Conservation (phyloP, 2,113 vertebrate species). For the Pterocles orientalis region DNA sequence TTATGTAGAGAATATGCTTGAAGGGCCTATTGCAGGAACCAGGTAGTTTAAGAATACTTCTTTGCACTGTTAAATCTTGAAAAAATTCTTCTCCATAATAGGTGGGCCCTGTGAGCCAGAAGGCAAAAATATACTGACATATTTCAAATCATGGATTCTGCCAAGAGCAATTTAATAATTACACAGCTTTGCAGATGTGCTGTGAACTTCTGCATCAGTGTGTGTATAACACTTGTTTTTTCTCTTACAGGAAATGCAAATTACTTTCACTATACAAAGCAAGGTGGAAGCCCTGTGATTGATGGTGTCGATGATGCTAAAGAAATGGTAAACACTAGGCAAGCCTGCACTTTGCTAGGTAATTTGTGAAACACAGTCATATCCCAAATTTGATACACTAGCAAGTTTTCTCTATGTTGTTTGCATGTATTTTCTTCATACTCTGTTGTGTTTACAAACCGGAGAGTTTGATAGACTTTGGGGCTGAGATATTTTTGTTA, state of each 20-base stretch:
- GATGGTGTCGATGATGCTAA: slow-evolving; percentile 91
- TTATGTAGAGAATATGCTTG: background rate
- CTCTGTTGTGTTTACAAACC: background rate
- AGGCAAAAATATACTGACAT: background rate
- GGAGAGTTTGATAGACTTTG: background rate
- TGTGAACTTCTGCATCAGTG: background rate
- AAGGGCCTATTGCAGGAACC: background rate
- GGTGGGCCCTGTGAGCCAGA: background rate
- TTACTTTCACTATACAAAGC: slow-evolving; percentile 90
- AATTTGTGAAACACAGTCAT: slow-evolving; percentile 33
- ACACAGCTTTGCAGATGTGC: background rate
- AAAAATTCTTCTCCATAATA: background rate
- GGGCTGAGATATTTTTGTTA: background rate
- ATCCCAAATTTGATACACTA: background rate
- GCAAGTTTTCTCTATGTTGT: background rate
- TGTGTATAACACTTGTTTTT: background rate
- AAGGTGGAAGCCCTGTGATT: slow-evolving; percentile 91
- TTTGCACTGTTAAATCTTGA: background rate
- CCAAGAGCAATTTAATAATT: background rate
- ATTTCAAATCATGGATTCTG: background rate
- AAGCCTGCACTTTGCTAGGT: slow-evolving; percentile 93
- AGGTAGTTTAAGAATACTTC: background rate
- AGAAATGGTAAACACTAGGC: slow-evolving; percentile 88
- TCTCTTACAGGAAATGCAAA: slow-evolving; percentile 81
- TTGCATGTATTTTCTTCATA: background rate